A percentile compares a stretch with the other conserved stretches of the same genome.
Evolutionary conservation across 2,797 vertebrate genomes (phyloP).

Genomic region (Lerista edwardsae): DNA sequence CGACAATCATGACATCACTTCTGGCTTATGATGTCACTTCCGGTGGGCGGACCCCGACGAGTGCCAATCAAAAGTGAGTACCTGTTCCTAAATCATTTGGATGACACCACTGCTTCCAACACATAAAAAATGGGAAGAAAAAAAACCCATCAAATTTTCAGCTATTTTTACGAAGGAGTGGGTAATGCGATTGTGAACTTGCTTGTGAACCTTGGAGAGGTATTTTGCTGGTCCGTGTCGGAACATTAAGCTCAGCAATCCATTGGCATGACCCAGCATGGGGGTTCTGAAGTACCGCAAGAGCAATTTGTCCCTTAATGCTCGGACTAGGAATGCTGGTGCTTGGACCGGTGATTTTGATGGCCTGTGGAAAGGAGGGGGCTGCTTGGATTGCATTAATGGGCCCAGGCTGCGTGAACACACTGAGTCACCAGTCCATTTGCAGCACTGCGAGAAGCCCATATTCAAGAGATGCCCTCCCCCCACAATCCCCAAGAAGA

Average conservation of each 20-base stretch:
- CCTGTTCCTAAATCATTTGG: too few relatives aligned
- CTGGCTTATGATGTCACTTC: too few relatives aligned
- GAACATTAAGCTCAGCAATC: neutral
- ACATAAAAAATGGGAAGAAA: too few relatives aligned
- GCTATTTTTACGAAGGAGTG: neutral
- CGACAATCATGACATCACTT: too few relatives aligned
- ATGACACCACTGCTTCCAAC: too few relatives aligned
- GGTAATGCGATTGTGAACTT: too few relatives aligned
- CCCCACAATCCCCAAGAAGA: too few relatives aligned
- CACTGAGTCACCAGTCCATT: constrained; percentile 34
- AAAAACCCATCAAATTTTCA: neutral
- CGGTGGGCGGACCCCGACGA: too few relatives aligned
- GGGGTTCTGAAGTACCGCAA: neutral
- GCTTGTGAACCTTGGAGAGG: neutral
- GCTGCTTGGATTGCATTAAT: constrained; percentile 33
- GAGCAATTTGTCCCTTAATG: neutral
- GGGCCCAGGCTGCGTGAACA: constrained; percentile 10
- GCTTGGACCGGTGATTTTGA: constrained; percentile 28
- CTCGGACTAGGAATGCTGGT: neutral
- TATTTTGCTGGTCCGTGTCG: neutral
- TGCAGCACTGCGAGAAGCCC: constrained; percentile 41
- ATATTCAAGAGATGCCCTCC: neutral
- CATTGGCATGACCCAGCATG: neutral
- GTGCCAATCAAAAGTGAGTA: too few relatives aligned
- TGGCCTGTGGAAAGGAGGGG: neutral